phyloP scores from a whole-genome alignment of 2,113 vertebrate species.

The Willisornis vidua region DNA sequence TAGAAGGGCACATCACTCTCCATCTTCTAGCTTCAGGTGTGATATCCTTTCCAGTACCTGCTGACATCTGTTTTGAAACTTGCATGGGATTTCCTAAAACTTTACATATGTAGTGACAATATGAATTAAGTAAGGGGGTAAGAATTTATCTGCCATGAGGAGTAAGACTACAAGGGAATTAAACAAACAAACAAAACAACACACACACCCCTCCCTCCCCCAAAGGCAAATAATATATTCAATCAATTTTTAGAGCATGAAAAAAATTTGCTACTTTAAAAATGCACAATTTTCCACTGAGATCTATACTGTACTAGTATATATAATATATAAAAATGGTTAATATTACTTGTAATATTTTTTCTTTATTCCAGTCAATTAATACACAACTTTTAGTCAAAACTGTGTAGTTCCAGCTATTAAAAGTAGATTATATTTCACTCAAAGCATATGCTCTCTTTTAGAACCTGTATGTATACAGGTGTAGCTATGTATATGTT shows the following conservation, averaged over 20 bases:
- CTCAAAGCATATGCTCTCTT: background rate
- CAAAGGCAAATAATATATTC: background rate
- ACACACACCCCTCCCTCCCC: too few relatives aligned
- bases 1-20: background rate
- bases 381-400: background rate
- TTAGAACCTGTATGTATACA: background rate
- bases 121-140: background rate
- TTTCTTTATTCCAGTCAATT: background rate
- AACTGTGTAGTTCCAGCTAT: background rate
- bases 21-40: rapidly evolving
- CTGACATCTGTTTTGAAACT: background rate
- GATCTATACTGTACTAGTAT: too few relatives aligned
- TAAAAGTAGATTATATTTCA: background rate
- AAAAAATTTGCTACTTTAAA: background rate
- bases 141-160: background rate
- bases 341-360: background rate
- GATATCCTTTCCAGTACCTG: background rate
- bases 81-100: background rate
- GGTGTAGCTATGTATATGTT: background rate
- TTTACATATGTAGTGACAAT: rapidly evolving
- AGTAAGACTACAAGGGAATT: background rate
- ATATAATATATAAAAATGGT: background rate
- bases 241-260: background rate
- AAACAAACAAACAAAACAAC: background rate
- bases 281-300: background rate